These are phyloP conservation scores for Argyresthia goedartella DNA, from an alignment of 2,888 invertebrate genomes.

Conservation along the genomic window DNA sequence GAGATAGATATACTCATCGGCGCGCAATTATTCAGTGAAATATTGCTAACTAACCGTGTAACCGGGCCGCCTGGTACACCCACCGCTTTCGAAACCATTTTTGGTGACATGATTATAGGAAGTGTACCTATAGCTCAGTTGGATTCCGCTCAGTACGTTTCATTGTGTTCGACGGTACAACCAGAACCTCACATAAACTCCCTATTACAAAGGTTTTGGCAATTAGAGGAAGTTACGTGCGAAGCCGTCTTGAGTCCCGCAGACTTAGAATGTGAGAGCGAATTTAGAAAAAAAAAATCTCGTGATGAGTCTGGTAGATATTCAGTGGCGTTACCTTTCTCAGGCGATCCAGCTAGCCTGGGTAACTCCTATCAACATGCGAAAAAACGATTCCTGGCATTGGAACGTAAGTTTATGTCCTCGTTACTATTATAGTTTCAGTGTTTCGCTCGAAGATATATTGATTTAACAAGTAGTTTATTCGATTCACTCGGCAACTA, in stretches of 20 bases:
- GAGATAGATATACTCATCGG: too few relatives aligned
- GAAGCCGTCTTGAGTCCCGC: background rate
- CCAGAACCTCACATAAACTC: background rate
- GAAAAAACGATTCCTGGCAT: background rate
- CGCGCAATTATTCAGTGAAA: too few relatives aligned
- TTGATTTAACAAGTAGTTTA: too few relatives aligned
- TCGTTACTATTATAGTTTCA: too few relatives aligned
- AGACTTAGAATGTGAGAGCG: background rate
- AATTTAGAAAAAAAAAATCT: background rate
- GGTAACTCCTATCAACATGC: background rate
- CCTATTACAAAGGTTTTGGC: background rate
- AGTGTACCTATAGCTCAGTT: background rate
- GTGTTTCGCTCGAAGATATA: too few relatives aligned
- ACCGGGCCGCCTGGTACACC: background rate
- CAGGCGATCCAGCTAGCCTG: background rate
- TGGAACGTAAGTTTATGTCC: background rate
- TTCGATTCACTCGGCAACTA: too few relatives aligned
- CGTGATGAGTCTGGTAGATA: background rate
- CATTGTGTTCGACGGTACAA: too few relatives aligned
- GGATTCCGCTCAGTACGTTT: background rate
- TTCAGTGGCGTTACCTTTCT: constrained; percentile 1
- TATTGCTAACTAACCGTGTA: too few relatives aligned
- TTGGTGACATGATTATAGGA: constrained; percentile 7
- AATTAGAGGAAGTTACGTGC: background rate
- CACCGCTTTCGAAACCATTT: constrained; percentile 6